Evolutionary conservation across 2,797 vertebrate species (phyloP).

Genomic region (Syngnathus rostellatus): DNA sequence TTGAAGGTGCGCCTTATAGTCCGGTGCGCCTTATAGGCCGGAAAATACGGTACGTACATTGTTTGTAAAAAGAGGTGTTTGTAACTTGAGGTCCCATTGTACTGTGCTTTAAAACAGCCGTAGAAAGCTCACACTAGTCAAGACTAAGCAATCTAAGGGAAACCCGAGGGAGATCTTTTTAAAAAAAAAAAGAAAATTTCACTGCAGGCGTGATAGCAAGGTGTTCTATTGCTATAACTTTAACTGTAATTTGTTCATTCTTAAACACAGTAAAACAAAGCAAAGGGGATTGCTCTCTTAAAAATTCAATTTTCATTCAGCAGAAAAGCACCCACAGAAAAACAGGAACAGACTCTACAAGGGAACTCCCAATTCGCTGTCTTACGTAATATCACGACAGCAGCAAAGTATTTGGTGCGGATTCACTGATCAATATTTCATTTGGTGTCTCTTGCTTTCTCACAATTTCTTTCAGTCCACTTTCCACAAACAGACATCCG

Average conservation of each 20-base stretch:
- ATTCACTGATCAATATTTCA: background rate
- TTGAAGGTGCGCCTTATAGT: no score
- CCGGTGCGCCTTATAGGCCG: no score
- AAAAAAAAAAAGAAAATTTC: background rate
- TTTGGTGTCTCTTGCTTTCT: background rate
- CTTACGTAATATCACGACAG: background rate
- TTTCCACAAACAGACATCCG: slow-evolving; percentile 12
- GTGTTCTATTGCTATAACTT: background rate
- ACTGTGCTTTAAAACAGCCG: no score
- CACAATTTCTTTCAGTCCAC: background rate
- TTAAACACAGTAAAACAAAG: background rate
- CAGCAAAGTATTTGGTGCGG: background rate
- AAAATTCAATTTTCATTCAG: background rate
- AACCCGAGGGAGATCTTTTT: background rate
- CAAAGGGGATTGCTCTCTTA: background rate
- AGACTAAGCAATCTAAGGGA: no score
- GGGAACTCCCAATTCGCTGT: background rate
- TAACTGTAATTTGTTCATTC: background rate
- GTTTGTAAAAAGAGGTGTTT: no score
- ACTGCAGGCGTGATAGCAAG: background rate
- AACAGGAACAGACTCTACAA: background rate
- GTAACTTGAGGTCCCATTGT: no score
- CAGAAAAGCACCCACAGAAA: background rate
- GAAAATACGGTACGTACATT: no score
- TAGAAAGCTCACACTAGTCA: no score